A percentile compares a stretch with the other conserved stretches of the same genome.
phyloP scores from a whole-genome alignment of 2,797 vertebrate genomes.

The Parambassis ranga region DNA sequence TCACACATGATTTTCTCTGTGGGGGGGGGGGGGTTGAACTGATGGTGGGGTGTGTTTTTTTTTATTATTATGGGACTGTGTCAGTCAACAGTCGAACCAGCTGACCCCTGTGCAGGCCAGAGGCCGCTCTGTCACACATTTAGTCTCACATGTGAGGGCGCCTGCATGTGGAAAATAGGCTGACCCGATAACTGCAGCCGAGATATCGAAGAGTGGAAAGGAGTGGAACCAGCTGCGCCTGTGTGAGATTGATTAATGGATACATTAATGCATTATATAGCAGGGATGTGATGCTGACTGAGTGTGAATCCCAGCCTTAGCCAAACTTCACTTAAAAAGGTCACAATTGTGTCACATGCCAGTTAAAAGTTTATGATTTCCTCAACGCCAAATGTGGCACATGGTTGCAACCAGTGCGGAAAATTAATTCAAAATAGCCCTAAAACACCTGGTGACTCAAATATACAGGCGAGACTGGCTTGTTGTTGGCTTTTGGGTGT shows the following conservation, averaged over 20 bases:
- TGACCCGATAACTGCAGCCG: constrained; percentile 52
- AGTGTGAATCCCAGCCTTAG: too few species aligned
- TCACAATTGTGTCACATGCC: too few species aligned
- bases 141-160: constrained; percentile 41
- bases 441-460: constrained; percentile 47
- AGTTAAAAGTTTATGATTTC: background rate
- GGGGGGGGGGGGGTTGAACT: too few species aligned
- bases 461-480: constrained; percentile 27
- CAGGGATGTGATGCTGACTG: too few species aligned
- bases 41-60: background rate
- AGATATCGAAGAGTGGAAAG: constrained; percentile 66
- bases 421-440: constrained; percentile 2
- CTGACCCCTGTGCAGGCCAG: constrained; percentile 16
- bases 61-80: background rate
- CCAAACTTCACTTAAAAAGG: too few species aligned
- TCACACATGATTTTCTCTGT: too few species aligned
- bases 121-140: constrained; percentile 30
- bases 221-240: background rate
- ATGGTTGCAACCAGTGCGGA: constrained; percentile 1
- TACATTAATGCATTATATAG: constrained; percentile 29
- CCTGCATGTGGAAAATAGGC: constrained; percentile 51
- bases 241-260: constrained; percentile 49
- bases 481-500: background rate
- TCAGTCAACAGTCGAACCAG: constrained; percentile 4
- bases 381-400: background rate